Evolutionary conservation across 2,888 invertebrate species (phyloP).

Genomic region (Erannis defoliaria): DNA sequence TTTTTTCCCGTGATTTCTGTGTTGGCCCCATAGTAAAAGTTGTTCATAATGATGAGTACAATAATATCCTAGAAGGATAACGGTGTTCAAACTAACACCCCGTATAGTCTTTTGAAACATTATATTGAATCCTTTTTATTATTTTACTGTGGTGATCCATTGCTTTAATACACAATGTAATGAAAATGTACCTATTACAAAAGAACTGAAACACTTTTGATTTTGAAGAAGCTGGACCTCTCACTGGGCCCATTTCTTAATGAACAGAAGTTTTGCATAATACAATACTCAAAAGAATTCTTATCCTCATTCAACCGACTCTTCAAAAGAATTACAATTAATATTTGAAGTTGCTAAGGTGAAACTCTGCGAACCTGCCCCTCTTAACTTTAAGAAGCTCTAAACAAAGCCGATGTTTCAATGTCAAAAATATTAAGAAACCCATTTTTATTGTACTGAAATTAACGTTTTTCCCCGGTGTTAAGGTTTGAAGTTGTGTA

Average conservation of each 20-base stretch:
- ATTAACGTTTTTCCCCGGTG: not conserved
- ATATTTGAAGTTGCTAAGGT: slow-evolving; percentile 14
- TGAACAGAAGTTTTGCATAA: not conserved
- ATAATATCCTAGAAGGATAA: no score
- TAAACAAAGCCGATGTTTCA: slow-evolving; percentile 28
- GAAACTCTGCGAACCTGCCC: slow-evolving; percentile 13
- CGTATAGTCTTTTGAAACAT: no score
- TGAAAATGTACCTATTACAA: no score
- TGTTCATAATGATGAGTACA: no score
- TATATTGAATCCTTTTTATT: no score
- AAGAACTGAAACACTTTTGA: not conserved
- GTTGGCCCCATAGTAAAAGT: no score
- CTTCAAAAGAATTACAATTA: slow-evolving; percentile 26
- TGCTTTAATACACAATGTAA: no score
- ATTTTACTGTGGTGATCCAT: no score
- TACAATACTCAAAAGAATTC: not conserved
- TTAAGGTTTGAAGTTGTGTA: slow-evolving; percentile 26
- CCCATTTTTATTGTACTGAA: not conserved
- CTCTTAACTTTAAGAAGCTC: slow-evolving; percentile 16
- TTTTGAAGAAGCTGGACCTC: not conserved
- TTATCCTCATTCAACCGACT: slow-evolving; percentile 1
- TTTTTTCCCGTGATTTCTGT: no score
- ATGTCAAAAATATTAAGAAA: slow-evolving; percentile 13
- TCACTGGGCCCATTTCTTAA: no score
- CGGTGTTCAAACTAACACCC: no score